A percentile compares a stretch with the other conserved stretches of the same genome.
Evolutionary conservation across 2,888 invertebrate species (phyloP).

Genomic region (Rugalucina vietnamica): DNA sequence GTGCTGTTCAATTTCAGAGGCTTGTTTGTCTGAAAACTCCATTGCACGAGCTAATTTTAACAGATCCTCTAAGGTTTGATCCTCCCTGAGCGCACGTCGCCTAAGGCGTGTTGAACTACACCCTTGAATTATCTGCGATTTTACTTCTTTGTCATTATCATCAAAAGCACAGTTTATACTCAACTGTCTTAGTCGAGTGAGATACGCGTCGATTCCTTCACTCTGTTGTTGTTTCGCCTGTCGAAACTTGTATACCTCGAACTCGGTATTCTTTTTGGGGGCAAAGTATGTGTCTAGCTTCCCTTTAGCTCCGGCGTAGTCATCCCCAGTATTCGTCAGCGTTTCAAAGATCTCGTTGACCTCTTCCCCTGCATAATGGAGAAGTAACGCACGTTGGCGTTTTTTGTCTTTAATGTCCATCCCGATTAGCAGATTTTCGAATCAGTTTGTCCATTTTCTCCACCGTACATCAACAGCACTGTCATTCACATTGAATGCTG

Average conservation of each 20-base stretch:
- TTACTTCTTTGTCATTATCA: background rate
- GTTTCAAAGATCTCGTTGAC: background rate
- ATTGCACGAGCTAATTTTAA: background rate
- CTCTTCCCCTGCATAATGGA: background rate
- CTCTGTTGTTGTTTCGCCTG: background rate
- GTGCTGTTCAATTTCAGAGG: background rate
- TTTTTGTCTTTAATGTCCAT: constrained; percentile 19
- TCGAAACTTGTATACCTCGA: background rate
- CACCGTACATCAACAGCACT: background rate
- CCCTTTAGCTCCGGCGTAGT: background rate
- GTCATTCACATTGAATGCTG: background rate
- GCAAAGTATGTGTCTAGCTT: background rate
- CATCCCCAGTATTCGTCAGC: background rate
- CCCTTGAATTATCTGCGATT: background rate
- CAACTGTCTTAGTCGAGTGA: background rate
- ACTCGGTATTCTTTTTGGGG: background rate
- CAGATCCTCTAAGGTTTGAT: background rate
- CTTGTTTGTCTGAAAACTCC: background rate
- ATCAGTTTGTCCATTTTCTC: no score
- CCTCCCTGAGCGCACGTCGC: background rate
- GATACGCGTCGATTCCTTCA: background rate
- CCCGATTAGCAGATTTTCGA: constrained; percentile 5
- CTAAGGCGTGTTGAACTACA: background rate
- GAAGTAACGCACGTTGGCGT: background rate
- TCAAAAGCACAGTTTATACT: background rate